These are phyloP conservation scores for Eurois occulta DNA, from an alignment of 2,888 invertebrate species.

Conservation along the genomic window DNA sequence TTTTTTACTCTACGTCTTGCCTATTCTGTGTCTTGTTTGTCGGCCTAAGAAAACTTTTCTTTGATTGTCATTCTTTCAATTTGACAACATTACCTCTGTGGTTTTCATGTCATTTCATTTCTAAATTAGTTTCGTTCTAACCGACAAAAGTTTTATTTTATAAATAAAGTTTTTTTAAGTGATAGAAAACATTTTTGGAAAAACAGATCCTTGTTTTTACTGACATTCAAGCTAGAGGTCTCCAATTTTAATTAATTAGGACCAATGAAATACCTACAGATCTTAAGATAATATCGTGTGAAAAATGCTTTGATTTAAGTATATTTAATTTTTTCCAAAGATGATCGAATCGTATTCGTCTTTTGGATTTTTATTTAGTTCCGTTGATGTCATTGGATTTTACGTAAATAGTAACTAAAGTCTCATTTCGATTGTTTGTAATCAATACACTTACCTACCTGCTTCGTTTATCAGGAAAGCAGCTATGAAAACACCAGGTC, in stretches of 20 bases:
- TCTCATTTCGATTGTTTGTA: neutral
- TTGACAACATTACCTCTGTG: neutral
- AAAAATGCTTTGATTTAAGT: neutral
- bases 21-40: neutral
- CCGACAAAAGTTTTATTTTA: too few species aligned
- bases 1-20: neutral
- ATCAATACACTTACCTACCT: neutral
- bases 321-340: neutral
- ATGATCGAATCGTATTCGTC: too few species aligned
- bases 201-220: neutral
- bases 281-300: too few species aligned
- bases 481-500: too few species aligned
- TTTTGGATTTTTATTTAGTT: neutral
- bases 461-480: too few species aligned
- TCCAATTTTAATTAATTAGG: neutral
- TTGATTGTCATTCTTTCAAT: neutral
- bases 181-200: neutral
- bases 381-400: neutral
- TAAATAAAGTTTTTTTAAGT: too few species aligned
- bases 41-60: neutral
- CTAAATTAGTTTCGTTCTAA: neutral
- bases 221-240: neutral
- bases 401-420: neutral
- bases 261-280: neutral
- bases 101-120: neutral